phyloP scores from a whole-genome alignment of 2,888 invertebrate genomes.

The Crocallis elinguaria region DNA sequence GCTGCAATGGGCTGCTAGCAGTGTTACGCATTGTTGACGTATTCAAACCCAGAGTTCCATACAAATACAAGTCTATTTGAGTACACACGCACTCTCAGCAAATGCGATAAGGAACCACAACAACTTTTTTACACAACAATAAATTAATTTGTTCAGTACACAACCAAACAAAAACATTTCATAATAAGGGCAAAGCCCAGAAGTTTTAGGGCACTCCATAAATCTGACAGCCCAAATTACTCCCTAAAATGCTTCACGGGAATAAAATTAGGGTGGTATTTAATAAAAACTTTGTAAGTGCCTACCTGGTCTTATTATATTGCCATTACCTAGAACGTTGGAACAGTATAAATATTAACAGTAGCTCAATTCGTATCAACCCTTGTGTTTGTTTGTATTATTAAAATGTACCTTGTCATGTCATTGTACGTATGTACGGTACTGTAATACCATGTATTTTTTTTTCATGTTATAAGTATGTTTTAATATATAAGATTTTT shows the following conservation, averaged over 20 bases:
- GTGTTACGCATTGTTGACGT: no score
- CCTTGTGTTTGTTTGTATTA: background rate
- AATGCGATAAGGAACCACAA: background rate
- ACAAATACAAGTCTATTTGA: background rate
- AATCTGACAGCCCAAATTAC: constrained; percentile 36
- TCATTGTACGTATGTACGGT: no score
- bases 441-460: no score
- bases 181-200: constrained; percentile 25
- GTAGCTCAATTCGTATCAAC: background rate
- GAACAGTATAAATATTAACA: background rate
- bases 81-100: background rate
- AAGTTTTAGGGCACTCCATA: constrained; percentile 33
- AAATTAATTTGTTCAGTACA: constrained; percentile 17
- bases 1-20: no score
- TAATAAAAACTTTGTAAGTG: constrained; percentile 39
- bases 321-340: constrained; percentile 25
- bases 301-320: constrained; percentile 39
- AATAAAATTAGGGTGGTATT: constrained; percentile 39
- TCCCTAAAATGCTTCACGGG: constrained; percentile 30
- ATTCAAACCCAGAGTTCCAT: background rate
- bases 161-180: constrained; percentile 22
- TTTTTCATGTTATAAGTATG: no score
- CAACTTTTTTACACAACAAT: constrained; percentile 9
- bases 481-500: no score
- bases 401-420: background rate